A percentile compares a stretch with the other conserved stretches of the same genome.
Conservation (phyloP, 2,113 vertebrate species). For the Esox niger region DNA sequence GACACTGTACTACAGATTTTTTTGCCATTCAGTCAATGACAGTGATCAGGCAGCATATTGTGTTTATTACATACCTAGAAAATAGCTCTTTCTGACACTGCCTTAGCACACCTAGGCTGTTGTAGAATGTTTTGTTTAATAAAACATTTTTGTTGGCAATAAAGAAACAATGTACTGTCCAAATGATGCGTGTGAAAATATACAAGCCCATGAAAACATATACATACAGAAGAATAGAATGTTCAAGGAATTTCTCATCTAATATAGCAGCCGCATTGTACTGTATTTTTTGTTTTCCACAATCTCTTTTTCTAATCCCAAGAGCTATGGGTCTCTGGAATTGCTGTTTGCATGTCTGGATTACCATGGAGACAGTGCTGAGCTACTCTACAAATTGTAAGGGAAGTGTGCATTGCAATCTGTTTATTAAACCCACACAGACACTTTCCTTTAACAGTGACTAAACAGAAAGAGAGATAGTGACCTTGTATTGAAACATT, state of each 20-base stretch:
- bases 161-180: conserved; percentile 13
- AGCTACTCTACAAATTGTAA: conserved; percentile 7
- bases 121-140: conserved; percentile 7
- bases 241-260: background rate
- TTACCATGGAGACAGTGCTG: conserved; percentile 50
- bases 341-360: conserved; percentile 21
- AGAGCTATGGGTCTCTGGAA: conserved; percentile 8
- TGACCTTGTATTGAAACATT: too few relatives aligned
- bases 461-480: background rate
- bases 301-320: conserved; percentile 6
- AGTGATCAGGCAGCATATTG: too few relatives aligned
- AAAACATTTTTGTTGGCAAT: conserved; percentile 53
- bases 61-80: too few relatives aligned
- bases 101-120: background rate
- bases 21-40: too few relatives aligned
- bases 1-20: too few relatives aligned
- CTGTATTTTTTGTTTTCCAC: conserved; percentile 8
- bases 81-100: background rate
- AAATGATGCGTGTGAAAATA: conserved; percentile 7
- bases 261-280: too few relatives aligned
- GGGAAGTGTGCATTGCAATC: background rate
- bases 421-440: conserved; percentile 19
- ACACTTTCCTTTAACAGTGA: background rate
- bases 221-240: background rate
- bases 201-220: background rate